Base-by-base conservation (phyloP, 2,888 invertebrate genomes). In the Sipunculus nudus region DNA sequence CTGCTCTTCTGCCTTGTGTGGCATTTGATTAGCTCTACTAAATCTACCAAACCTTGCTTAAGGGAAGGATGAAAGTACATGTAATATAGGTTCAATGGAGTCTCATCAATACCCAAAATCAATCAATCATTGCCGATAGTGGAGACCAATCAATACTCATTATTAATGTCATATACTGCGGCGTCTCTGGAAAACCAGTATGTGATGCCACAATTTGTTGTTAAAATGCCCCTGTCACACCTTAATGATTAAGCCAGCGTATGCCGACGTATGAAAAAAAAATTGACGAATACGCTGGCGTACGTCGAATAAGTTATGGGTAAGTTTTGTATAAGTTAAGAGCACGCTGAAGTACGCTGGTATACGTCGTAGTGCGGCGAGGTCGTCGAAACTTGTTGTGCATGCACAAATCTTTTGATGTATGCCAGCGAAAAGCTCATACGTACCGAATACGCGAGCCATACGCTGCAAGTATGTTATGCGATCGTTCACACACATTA, bases 391-490 rank as follows among this genome's bases (percentile, higher is more conserved):
- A 46, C 8, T 25, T 23, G 21, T 46, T 46, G 46, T 46, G 46
- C 46, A 46, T 46, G 46, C 46, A 46, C 46, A 46, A 46, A 46
- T 46, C 26, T 46, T 46, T 53, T 40, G 2, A 43, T 26, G n/a
- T 52, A 25, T 41, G 53, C 53, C 53, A 52, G 41, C n/a, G 39
- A 6, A 43, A 26, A n/a, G 53, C 41, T 41, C 53, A 52, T 43
- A 23, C 46, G 28, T 46, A 19, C 41, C 41, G 41, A 19, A 41
- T 41, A 41, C 41, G 41, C 41, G 41, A 6, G n/a, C n/a, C n/a
- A n/a, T n/a, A n/a, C 13, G 35, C 13, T 35, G 10, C 13, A 35
- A 16, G 35, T 16, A 35, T 8, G 35, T 35, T 35, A 35, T 35
- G 35, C 35, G 13, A 35, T 35, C 35, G 10, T 35, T 35, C 10